phyloP scores from a whole-genome alignment of 2,113 vertebrate species.

The Coturnix japonica region DNA sequence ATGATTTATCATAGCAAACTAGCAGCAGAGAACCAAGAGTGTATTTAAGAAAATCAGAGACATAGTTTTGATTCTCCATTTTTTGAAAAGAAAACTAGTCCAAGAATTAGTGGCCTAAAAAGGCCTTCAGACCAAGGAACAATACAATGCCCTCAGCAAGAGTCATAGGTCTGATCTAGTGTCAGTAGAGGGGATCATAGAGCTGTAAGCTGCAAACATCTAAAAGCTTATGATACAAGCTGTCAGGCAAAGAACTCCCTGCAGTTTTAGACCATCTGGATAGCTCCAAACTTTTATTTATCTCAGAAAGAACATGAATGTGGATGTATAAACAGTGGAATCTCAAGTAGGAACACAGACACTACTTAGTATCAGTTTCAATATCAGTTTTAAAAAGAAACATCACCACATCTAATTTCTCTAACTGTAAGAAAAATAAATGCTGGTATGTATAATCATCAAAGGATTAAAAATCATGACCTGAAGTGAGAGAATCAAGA shows the following conservation, averaged over 20 bases:
- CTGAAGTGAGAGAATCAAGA: background rate
- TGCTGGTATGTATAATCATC: background rate
- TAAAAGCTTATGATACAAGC: constrained; percentile 31
- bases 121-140: background rate
- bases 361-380: background rate
- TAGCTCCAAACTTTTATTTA: constrained; percentile 27
- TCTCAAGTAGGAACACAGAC: background rate
- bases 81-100: background rate
- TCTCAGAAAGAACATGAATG: background rate
- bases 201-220: constrained; percentile 42
- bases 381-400: constrained; percentile 2
- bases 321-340: background rate
- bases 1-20: background rate
- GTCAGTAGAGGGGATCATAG: constrained; percentile 21
- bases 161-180: background rate
- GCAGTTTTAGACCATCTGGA: constrained; percentile 50
- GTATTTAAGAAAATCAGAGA: background rate
- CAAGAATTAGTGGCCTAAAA: background rate
- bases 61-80: background rate
- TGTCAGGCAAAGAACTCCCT: constrained; percentile 49
- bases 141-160: background rate
- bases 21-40: background rate
- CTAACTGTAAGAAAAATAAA: background rate
- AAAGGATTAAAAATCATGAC: background rate
- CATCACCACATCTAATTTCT: background rate